Base-by-base conservation (phyloP, 2,888 invertebrate species). In the Hetaerina titia region DNA sequence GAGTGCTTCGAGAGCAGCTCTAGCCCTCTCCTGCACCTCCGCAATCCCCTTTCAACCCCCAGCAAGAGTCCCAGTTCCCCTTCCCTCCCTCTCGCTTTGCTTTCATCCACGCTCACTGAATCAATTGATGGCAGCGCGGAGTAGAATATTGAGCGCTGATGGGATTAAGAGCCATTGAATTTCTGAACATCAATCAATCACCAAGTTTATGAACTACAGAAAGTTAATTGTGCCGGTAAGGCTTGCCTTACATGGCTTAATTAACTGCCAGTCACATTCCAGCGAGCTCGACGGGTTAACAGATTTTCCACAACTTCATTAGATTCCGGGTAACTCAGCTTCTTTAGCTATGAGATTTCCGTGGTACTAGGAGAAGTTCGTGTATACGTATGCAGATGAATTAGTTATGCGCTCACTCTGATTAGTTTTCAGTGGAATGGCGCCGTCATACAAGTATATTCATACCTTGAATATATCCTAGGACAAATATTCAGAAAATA, bases 91-190 rank as follows among this genome's bases (percentile, higher is more conserved):
- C 22, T 69, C 7, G 4, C 7, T 69, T 69, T 19, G 25, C 31
- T 60, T 81, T 81, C 81, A 81, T 15, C 81, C 81, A 22, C 81
- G 81, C 9, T 81, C 81, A 31, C 81, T 81, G 81, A 31, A 81
- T 31, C 81, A 81, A 81, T 81, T 81, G 81, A 81, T 31, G 81
- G 15, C 25, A 81, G 81, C 81, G 81, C 31, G 31, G 11, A 31
- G 81, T 31, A 81, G 81, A 81, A 81, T 81, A 81, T 81, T 81
- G 81, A 81, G 22, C 81, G 31, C 81, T 31, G 81, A 81, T 81
- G 81, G 25, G 81, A 81, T 81, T 81, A 81, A 81, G 81, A 81
- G 81, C 81, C 81, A 81, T 81, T 81, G 81, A 81, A 81, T 81
- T 81, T 81, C 81, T 25, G 81, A 81, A 81, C 81, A 81, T 81